Percentiles rank a stretch among this genome's conserved stretches.
Conservation (phyloP, 2,113 vertebrate genomes). For the Hemicordylus capensis region DNA sequence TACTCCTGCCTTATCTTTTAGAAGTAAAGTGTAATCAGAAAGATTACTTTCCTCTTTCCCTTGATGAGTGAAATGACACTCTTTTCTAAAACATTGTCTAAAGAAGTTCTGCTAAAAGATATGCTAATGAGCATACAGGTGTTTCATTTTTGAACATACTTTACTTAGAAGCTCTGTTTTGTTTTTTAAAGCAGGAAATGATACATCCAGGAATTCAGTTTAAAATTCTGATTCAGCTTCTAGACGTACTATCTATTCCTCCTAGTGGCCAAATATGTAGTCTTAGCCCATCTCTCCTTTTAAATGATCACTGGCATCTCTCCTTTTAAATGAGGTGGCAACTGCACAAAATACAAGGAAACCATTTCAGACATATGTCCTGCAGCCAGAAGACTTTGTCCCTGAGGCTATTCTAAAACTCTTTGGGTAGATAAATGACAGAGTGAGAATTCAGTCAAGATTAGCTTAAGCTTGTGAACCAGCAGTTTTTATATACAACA, state of each 20-base stretch:
- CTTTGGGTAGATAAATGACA: slow-evolving; percentile 4
- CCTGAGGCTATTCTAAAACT: slow-evolving; percentile 30
- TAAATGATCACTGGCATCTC: neutral
- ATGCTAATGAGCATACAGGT: neutral
- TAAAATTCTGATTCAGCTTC: neutral
- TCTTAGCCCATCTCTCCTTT: no score
- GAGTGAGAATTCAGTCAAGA: slow-evolving; percentile 41
- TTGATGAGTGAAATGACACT: neutral
- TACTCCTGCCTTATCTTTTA: no score
- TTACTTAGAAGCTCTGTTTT: neutral
- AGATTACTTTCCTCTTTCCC: no score
- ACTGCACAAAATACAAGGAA: slow-evolving; percentile 12
- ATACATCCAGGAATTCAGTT: neutral
- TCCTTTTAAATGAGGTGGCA: slow-evolving; percentile 11
- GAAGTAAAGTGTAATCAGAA: no score
- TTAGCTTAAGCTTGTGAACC: slow-evolving; percentile 44
- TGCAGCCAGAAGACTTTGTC: slow-evolving; percentile 24
- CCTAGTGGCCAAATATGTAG: neutral
- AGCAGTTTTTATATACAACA: slow-evolving; percentile 28
- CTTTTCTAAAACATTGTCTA: neutral
- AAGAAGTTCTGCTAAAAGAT: neutral
- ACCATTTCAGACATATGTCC: slow-evolving; percentile 31
- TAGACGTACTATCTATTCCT: neutral
- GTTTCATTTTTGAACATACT: neutral
- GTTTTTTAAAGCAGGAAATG: neutral